Evolutionary conservation across 2,113 vertebrate genomes (phyloP).

Genomic region (Nipponia nippon): DNA sequence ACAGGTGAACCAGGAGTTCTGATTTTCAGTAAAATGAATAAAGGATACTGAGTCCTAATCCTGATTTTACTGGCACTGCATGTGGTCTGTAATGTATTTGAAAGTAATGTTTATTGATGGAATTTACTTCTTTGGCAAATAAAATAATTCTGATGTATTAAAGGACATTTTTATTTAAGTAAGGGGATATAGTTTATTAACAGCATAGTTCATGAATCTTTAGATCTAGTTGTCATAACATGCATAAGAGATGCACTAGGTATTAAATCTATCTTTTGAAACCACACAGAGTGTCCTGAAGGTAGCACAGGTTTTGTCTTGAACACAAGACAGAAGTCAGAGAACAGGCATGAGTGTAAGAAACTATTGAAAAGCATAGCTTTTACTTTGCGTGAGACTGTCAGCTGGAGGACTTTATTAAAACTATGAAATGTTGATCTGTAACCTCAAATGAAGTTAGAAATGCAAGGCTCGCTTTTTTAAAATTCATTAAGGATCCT

Average conservation of each 20-base stretch:
- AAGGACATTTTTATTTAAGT: not conserved
- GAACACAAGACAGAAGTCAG: not conserved
- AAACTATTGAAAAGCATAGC: not conserved
- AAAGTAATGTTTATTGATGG: not conserved
- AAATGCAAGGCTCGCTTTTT: not conserved
- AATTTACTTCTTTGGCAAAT: not conserved
- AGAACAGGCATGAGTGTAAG: not conserved
- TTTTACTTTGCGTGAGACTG: not conserved
- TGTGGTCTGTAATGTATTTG: not conserved
- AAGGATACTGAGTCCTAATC: not conserved
- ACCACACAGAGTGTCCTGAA: not conserved
- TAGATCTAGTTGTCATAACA: not conserved
- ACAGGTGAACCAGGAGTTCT: not conserved
- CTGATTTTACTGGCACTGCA: not conserved
- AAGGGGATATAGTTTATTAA: not conserved
- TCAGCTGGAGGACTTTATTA: not conserved
- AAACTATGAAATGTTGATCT: not conserved
- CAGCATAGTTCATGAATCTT: not conserved
- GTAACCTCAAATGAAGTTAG: not conserved
- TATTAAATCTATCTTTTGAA: not conserved
- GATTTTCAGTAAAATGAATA: not conserved
- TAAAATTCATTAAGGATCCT: not conserved
- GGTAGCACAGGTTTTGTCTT: not conserved
- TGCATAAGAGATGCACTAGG: not conserved
- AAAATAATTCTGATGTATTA: not conserved